Evolutionary conservation across 2,113 vertebrate species (phyloP).

Genomic region (Pseudorasbora parva): DNA sequence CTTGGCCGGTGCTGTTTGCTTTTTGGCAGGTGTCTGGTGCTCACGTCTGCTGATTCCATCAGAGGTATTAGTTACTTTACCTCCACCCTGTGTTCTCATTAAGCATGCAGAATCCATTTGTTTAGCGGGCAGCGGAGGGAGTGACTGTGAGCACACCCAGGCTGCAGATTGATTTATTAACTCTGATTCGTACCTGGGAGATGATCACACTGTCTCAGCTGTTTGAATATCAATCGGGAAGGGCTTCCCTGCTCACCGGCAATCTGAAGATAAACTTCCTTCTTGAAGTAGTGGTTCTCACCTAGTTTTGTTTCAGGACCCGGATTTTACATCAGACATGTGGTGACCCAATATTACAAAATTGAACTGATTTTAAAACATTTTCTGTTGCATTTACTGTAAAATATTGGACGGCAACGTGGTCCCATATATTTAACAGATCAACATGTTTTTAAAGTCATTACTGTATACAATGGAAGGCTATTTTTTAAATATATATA

Average conservation of each 20-base stretch:
- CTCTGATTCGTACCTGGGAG: constrained; percentile 66
- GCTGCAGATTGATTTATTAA: constrained; percentile 72
- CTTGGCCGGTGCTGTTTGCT: constrained; percentile 48
- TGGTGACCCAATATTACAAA: background rate
- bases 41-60: constrained; percentile 71
- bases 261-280: constrained; percentile 5
- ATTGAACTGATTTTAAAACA: background rate
- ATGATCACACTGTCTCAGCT: constrained; percentile 56
- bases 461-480: background rate
- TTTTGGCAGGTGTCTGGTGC: constrained; percentile 61
- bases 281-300: background rate
- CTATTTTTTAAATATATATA: background rate
- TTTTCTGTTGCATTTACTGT: background rate
- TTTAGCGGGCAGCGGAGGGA: constrained; percentile 68
- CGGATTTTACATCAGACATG: background rate
- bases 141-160: constrained; percentile 52
- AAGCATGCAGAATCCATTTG: constrained; percentile 74
- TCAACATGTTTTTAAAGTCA: background rate
- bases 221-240: constrained; percentile 62
- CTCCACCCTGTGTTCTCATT: constrained; percentile 64
- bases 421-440: background rate
- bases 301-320: background rate
- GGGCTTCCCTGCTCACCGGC: background rate
- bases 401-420: background rate
- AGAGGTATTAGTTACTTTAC: constrained; percentile 66